Conservation (phyloP, 2,888 invertebrate species). For the Temnothorax rugatulus region DNA sequence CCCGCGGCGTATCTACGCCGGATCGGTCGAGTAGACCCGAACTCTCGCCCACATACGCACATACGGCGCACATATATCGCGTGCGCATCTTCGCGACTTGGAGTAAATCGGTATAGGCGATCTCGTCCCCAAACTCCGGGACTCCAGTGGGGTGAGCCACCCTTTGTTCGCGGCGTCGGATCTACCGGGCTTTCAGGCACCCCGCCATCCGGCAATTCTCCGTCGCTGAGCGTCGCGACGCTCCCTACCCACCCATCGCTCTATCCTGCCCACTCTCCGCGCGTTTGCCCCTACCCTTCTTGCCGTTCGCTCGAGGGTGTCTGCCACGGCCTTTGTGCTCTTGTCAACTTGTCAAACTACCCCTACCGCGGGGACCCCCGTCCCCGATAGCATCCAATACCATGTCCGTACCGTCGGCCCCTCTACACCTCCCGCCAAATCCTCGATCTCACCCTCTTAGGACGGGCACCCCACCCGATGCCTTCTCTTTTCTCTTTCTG, state of each 20-base stretch:
- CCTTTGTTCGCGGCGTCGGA: conserved; percentile 82
- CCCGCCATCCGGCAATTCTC: conserved; percentile 72
- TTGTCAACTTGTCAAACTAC: conserved; percentile 86
- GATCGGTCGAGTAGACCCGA: conserved; percentile 69
- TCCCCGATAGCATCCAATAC: conserved; percentile 81
- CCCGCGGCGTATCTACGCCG: conserved; percentile 72
- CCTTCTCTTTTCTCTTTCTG: conserved; percentile 59
- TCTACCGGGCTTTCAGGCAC: conserved; percentile 77
- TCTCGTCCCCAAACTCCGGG: conserved; percentile 72
- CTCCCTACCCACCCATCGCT: conserved; percentile 82
- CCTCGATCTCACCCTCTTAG: conserved; percentile 69
- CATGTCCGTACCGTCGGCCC: conserved; percentile 71
- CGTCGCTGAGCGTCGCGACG: conserved; percentile 87
- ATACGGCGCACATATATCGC: conserved; percentile 25
- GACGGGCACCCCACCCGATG: conserved; percentile 59
- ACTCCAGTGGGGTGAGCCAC: conserved; percentile 67
- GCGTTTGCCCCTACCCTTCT: conserved; percentile 67
- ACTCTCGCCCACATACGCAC: conserved; percentile 48
- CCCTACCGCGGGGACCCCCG: conserved; percentile 78
- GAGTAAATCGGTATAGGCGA: conserved; percentile 67
- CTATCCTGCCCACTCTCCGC: conserved; percentile 57
- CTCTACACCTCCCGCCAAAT: conserved; percentile 60
- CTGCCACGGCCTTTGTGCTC: conserved; percentile 86
- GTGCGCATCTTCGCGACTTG: conserved; percentile 46
- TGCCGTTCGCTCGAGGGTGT: conserved; percentile 73